These are phyloP conservation scores for Cephonodes hylas DNA, from an alignment of 2,888 invertebrate species.

Conservation along the genomic window DNA sequence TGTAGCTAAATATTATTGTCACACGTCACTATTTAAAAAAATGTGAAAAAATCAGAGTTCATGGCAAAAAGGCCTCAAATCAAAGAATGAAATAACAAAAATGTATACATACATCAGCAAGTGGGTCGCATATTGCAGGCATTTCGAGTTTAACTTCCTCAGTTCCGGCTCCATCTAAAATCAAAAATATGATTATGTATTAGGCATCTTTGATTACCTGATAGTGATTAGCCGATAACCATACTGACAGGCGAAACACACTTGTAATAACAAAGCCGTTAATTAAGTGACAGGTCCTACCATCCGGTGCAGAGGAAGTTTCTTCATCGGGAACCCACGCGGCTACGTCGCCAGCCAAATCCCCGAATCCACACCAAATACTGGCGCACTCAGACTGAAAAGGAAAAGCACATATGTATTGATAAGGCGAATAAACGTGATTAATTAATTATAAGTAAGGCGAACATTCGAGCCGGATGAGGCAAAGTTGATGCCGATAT, in stretches of 20 bases:
- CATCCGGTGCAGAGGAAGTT: neutral
- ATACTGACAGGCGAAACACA: no score
- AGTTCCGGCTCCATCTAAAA: neutral
- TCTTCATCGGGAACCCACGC: neutral
- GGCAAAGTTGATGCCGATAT: neutral
- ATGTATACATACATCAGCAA: neutral
- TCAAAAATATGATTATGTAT: neutral
- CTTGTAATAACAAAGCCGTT: no score
- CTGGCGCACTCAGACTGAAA: neutral
- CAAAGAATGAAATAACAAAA: neutral
- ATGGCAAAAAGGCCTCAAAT: neutral
- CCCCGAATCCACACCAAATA: neutral
- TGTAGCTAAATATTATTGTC: constrained; percentile 25
- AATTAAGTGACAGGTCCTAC: no score
- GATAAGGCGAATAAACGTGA: neutral
- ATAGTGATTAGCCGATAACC: no score
- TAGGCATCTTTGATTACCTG: no score
- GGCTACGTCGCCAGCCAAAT: neutral
- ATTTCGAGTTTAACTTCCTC: neutral
- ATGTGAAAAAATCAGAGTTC: no score
- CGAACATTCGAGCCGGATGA: neutral
- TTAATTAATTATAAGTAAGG: neutral
- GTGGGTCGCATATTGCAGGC: neutral
- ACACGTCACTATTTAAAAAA: no score
- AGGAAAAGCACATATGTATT: no score